phyloP scores from a whole-genome alignment of 2,113 vertebrate species.

The Varanus komodoensis region DNA sequence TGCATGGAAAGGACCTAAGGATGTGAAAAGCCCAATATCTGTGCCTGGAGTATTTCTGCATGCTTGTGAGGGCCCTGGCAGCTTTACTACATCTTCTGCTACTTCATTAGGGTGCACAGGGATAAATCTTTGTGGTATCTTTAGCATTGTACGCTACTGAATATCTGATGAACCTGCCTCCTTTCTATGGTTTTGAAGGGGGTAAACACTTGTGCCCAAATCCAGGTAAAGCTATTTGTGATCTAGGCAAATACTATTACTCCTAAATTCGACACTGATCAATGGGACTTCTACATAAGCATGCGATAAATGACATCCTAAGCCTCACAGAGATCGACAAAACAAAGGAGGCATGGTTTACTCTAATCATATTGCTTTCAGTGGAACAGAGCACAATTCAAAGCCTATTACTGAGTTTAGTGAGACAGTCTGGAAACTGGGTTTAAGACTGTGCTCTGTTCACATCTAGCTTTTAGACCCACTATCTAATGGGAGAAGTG shows the following conservation, averaged over 20 bases:
- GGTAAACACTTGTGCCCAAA: neutral
- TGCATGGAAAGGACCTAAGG: neutral
- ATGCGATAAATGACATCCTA: neutral
- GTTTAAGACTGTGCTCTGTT: no score
- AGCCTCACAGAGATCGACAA: neutral
- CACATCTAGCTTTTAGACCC: no score
- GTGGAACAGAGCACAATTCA: neutral
- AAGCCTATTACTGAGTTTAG: neutral
- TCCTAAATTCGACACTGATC: neutral
- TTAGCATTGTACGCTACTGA: neutral
- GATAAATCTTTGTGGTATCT: neutral
- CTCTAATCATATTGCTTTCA: neutral
- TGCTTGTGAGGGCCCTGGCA: neutral
- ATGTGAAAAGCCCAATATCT: neutral
- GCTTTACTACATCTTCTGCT: neutral
- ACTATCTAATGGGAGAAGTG: no score
- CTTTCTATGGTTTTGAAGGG: neutral
- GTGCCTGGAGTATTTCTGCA: neutral
- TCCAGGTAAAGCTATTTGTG: neutral
- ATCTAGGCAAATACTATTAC: neutral
- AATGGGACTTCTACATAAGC: neutral
- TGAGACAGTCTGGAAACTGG: no score
- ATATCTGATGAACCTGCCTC: neutral
- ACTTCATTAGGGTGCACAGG: neutral
- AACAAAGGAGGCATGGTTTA: neutral